A percentile compares a stretch with the other conserved stretches of the same genome.
These are phyloP conservation scores for Fregetta grallaria DNA, from an alignment of 2,113 vertebrate genomes.

Conservation along the genomic window DNA sequence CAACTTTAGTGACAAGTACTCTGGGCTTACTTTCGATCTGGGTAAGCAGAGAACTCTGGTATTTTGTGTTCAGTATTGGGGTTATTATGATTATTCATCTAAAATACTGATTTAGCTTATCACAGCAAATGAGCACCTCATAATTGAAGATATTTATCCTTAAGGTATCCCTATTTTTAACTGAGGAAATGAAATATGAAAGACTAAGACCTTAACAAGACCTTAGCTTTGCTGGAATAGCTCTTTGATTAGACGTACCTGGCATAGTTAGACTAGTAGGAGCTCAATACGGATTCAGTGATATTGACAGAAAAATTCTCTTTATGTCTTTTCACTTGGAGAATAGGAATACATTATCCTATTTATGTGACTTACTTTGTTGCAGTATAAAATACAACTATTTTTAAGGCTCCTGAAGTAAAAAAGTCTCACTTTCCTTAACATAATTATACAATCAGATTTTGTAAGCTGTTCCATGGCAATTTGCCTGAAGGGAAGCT, in stretches of 20 bases:
- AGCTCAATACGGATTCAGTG: not conserved
- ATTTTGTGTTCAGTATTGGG: not conserved
- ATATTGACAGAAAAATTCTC: not conserved
- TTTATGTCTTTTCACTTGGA: not conserved
- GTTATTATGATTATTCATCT: not conserved
- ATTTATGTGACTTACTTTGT: not conserved
- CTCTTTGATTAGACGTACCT: not conserved
- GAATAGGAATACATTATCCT: not conserved
- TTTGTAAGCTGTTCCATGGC: not conserved
- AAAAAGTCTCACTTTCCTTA: not conserved
- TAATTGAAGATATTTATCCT: not conserved
- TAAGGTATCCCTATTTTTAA: not conserved
- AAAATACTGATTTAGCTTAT: not conserved
- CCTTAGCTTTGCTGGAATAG: not conserved
- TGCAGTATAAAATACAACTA: not conserved
- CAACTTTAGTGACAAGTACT: not conserved
- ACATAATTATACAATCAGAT: not conserved
- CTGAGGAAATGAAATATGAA: not conserved
- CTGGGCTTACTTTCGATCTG: not conserved
- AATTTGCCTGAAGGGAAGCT: not conserved
- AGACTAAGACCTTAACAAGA: not conserved
- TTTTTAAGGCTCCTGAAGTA: not conserved
- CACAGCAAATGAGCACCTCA: not conserved
- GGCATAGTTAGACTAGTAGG: not conserved
- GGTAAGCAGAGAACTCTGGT: not conserved